Conservation (phyloP, 2,113 vertebrate species). For the Emydocephalus ijimae region DNA sequence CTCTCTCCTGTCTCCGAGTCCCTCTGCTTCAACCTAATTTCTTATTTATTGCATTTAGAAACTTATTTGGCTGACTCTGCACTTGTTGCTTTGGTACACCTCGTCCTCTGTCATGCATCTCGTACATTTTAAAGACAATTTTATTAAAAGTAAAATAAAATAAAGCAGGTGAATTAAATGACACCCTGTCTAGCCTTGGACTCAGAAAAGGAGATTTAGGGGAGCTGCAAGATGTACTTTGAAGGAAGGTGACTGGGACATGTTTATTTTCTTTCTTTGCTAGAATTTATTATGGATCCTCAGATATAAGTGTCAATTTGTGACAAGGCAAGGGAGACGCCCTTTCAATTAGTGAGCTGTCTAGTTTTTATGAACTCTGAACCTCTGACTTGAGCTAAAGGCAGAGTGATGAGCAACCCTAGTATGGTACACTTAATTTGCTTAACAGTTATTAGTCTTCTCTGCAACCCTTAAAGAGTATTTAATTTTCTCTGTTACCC, state of each 20-base stretch:
- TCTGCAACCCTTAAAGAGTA: background rate
- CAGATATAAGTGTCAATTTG: slow-evolving; percentile 20
- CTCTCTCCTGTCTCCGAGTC: slow-evolving; percentile 30
- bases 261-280: slow-evolving; percentile 38
- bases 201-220: slow-evolving; percentile 44
- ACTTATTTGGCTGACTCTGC: slow-evolving; percentile 49
- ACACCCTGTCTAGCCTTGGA: slow-evolving; percentile 27
- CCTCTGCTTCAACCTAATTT: slow-evolving; percentile 46
- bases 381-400: background rate
- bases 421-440: slow-evolving; percentile 22
- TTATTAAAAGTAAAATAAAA: slow-evolving; percentile 55
- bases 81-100: slow-evolving; percentile 42
- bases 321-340: slow-evolving; percentile 17
- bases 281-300: slow-evolving; percentile 32
- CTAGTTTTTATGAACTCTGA: slow-evolving; percentile 8
- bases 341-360: background rate
- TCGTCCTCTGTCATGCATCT: slow-evolving; percentile 7
- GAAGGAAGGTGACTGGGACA: slow-evolving; percentile 25
- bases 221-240: background rate
- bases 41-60: slow-evolving; percentile 55
- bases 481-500: background rate
- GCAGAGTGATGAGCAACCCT: background rate
- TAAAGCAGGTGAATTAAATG: slow-evolving; percentile 45
- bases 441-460: slow-evolving; percentile 21
- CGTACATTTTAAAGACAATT: slow-evolving; percentile 62